phyloP scores from a whole-genome alignment of 2,113 vertebrate genomes.

The Melozone crissalis region DNA sequence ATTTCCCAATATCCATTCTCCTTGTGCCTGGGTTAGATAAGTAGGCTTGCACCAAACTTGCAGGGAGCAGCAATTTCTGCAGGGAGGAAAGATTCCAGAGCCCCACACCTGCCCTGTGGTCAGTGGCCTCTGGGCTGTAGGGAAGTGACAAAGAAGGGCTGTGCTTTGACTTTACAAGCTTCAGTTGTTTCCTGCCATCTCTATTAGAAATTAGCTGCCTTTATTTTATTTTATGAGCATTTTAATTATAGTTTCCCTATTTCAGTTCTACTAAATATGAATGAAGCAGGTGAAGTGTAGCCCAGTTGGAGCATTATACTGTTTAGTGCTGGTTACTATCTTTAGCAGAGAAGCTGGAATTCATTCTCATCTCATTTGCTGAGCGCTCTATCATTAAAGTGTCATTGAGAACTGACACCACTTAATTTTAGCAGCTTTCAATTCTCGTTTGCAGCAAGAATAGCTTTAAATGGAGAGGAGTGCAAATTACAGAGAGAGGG shows the following conservation, averaged over 20 bases:
- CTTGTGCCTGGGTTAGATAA: background rate
- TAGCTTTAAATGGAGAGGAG: slow-evolving; percentile 81
- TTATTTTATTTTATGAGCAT: slow-evolving; percentile 40
- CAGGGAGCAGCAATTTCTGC: background rate
- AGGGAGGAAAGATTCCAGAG: background rate
- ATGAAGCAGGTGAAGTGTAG: slow-evolving; percentile 70
- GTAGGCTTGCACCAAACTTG: background rate
- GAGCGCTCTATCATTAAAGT: slow-evolving; percentile 96
- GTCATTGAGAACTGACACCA: slow-evolving; percentile 99
- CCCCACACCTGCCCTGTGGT: background rate
- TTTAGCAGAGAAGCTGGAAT: slow-evolving; percentile 91
- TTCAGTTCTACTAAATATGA: slow-evolving; percentile 68
- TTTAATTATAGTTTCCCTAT: slow-evolving; percentile 66
- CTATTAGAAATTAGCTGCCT: background rate
- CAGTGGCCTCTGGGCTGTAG: background rate
- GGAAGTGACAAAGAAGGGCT: background rate
- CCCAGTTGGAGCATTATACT: slow-evolving; percentile 45
- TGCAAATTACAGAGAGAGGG: slow-evolving; percentile 77
- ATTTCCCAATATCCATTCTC: background rate
- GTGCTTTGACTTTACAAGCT: slow-evolving; percentile 26
- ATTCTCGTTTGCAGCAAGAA: slow-evolving; percentile 83
- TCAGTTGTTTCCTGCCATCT: slow-evolving; percentile 11
- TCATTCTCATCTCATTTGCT: slow-evolving; percentile 89
- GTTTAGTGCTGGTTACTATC: slow-evolving; percentile 79
- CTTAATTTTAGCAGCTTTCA: slow-evolving; percentile 98